Base-by-base conservation (phyloP, 2,113 vertebrate species). In the Cheirogaleus medius region DNA sequence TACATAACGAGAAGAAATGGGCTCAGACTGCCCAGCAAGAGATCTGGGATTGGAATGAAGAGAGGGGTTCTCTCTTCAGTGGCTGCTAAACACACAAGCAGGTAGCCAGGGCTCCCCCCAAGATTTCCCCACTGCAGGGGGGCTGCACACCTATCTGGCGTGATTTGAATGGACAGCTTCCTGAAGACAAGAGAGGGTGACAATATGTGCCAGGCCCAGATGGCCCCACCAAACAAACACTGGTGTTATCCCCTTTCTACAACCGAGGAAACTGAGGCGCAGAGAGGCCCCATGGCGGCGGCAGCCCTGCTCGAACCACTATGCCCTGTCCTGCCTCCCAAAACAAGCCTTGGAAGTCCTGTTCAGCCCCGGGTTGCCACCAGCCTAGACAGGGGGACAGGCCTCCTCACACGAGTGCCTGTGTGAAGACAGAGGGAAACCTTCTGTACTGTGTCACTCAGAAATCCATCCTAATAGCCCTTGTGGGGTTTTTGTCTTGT, bases 1-100 rank as follows among this genome's bases (percentile, higher is more conserved):
- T 85, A 71, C 97, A 94, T 92, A 76, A 47, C 54, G 27, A 87
- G 78, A 92, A 49, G 20, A 95, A 96, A 69, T 5, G 21, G 92
- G 49, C 95, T 95, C 42, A 14, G 20, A 17, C 64, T 32, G n/a
- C 66, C 80, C 69, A 11, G 42, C 6, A 13, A 85, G 71, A 60
- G 15, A 66, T 21, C 58, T 37, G 68, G 78, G 90, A 34, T 23
- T 64, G 63, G 86, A 66, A 39, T 27, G n/a, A 21, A 84, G 69
- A 60, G 25, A 93, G 18, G 37, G 5, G 15, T 54, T 91, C 63
- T 52, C 10, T 42, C 44, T 88, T 27, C 13, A 17, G 2, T 3
- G 37, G 5, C 8, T 52, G 44, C 76, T 80, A 52, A 69, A 66
- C 69, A 47, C 0, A 9, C 20, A 14, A 20, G 27, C 93, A 92